A percentile compares a stretch with the other conserved stretches of the same genome.
Conservation (phyloP, 1,140 invertebrate genomes). For the Nomia melanderi region DNA sequence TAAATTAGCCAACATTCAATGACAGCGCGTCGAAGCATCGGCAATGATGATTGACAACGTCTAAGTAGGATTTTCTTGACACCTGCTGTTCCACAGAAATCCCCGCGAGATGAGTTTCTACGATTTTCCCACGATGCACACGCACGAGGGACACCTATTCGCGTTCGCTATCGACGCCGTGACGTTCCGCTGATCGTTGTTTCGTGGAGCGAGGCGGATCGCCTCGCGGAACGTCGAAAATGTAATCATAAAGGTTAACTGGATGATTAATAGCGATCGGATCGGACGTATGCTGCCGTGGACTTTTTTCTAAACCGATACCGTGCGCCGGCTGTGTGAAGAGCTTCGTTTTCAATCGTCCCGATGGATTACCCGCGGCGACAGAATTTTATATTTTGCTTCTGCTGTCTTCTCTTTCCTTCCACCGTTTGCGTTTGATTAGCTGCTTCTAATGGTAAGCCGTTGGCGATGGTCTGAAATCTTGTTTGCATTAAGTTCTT, state of each 20-base stretch:
- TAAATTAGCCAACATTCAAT: no score
- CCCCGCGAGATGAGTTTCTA: conserved; percentile 57
- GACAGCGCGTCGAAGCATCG: no score
- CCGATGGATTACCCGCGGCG: conserved; percentile 9
- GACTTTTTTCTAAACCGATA: conserved; percentile 35
- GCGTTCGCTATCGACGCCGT: conserved; percentile 17
- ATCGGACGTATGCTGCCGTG: neutral
- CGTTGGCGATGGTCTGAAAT: no score
- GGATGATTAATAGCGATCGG: conserved; percentile 61
- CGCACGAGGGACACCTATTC: neutral
- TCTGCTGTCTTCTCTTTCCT: neutral
- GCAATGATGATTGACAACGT: conserved; percentile 54
- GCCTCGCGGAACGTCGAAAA: conserved; percentile 54
- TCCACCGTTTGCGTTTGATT: no score
- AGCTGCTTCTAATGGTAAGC: no score
- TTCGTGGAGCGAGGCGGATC: conserved; percentile 19
- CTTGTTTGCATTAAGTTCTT: no score
- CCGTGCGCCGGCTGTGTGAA: conserved; percentile 27
- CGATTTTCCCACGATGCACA: conserved; percentile 65
- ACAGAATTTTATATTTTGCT: conserved; percentile 9
- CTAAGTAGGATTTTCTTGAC: no score
- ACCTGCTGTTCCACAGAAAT: conserved; percentile 62
- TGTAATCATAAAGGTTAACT: conserved; percentile 64
- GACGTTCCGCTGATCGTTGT: conserved; percentile 32
- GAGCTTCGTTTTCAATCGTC: conserved; percentile 15